Base-by-base conservation (phyloP, 2,797 vertebrate species). In the Enteromius paludinosus region DNA sequence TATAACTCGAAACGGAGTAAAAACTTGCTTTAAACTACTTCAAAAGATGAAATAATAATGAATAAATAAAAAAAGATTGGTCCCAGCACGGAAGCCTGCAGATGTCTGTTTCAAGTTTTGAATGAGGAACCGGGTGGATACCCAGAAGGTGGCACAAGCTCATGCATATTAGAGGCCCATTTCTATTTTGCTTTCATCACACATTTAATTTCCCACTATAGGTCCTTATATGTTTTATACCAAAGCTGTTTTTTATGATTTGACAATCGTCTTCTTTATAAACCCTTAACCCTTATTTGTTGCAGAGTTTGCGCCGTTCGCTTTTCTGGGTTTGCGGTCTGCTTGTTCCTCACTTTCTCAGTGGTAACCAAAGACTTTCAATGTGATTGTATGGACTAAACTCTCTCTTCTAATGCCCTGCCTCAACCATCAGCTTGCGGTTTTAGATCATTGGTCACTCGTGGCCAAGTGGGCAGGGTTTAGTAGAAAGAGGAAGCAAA, bases 301-400 rank as follows among this genome's bases (percentile, higher is more conserved):
- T 90, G 90, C 93, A 90, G 93, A 90, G 79, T 62, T 81, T 85
- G 89, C 20, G 49, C 15, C 78, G 85, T 86, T 76, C 33, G 68
- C 86, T 72, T 79, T 20, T 82, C 85, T 81, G 68, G 64, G 88
- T 88, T 88, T 15, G 20, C 92, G 88, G 72, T 88, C 81, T 74
- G 83, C 79, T 81, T 59, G 78, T 76, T 84, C 94, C 96, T 94
- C 95, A 95, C 73, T 87, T 86, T 88, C 70, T 89, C 90, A 86
- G 89, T 85, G 90, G 90, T 94, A 93, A 99, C 98, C 98, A 99
- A 99, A 99, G 98, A 99, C 96, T 98, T 97, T 92, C 93, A 82
- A 78, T 96, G 95, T 99, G 98, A 99, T 99, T 99, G 98, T 99
- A 95, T 93, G 94, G 96, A 94, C 90, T 95, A 95, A 95, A 90